Evolutionary conservation across 1,140 invertebrate genomes (phyloP), one percentile per base, ranked within the genome.

Genomic region (Drosophila sulfurigaster): DNA sequence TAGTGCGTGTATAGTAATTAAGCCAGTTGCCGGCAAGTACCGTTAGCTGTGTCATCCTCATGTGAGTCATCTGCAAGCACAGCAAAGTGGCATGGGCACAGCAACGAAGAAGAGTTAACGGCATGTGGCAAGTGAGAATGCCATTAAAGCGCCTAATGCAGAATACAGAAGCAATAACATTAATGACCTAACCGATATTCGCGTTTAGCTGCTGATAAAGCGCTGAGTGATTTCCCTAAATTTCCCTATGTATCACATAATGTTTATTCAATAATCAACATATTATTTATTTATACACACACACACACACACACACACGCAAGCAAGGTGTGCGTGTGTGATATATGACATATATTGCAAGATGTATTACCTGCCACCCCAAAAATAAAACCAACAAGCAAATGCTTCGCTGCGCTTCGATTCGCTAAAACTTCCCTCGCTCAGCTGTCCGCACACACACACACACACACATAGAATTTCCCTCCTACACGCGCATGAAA

Each of bases 281-380:
- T 43, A 59, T 67, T 54, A 59, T 60, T 35, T 70, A 63, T 63
- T 48, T 49, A 66, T 45, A 3, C n/a, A 20, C 3, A 2, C 13
- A 46, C 16, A 16, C 16, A 16, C 16, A 16, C 16, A 16, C 16
- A 25, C 20, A 20, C 51, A 10, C 13, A 1, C 15, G 20, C 49
- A 11, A 15, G 2, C 13, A 16, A 13, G 52, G 64, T 46, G 54
- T 28, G 49, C 25, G 64, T 41, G 52, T 54, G 71, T 75, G 60
- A 78, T 78, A 52, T 75, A 78, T 78, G 75, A 78, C 75, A 75
- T 78, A 75, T 78, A 78, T 71, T 48, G 59, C 73, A 71, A 75
- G 76, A 78, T 75, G 72, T 66, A 78, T 78, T 78, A 71, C 76
- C 76, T 60, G 62, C 72, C 73, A 75, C 75, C 75, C 70, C 70